phyloP scores from a whole-genome alignment of 1,140 invertebrate genomes.

The Drosophila obscura region DNA sequence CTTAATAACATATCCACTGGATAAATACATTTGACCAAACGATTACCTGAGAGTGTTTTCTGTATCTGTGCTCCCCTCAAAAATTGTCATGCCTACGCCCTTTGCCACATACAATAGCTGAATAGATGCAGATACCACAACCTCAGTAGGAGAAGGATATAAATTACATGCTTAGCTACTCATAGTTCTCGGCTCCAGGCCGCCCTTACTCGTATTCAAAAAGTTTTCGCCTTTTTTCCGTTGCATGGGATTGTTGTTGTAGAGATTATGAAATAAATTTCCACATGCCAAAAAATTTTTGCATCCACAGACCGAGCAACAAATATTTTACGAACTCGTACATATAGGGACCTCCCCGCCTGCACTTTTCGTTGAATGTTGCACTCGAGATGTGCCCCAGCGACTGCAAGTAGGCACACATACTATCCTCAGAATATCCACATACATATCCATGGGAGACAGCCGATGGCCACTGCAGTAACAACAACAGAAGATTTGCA shows the following conservation, averaged over 20 bases:
- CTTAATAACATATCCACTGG: no score
- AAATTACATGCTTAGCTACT: slow-evolving; percentile 62
- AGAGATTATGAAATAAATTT: slow-evolving; percentile 79
- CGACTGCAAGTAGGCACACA: slow-evolving; percentile 50
- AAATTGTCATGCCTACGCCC: slow-evolving; percentile 5
- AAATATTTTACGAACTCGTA: slow-evolving; percentile 19
- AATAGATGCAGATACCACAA: slow-evolving; percentile 44
- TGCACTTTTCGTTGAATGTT: slow-evolving; percentile 37
- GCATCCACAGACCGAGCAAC: slow-evolving; percentile 52
- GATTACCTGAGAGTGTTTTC: no score
- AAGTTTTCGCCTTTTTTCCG: slow-evolving; percentile 31
- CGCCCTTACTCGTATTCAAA: slow-evolving; percentile 30
- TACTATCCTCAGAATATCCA: background rate
- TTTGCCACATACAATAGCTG: slow-evolving; percentile 30
- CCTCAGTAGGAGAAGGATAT: slow-evolving; percentile 31
- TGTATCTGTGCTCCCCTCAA: background rate
- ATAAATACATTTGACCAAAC: no score
- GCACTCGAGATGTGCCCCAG: slow-evolving; percentile 66
- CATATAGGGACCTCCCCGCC: background rate
- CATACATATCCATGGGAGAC: background rate
- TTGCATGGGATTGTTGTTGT: slow-evolving; percentile 21
- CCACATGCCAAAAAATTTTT: slow-evolving; percentile 75
- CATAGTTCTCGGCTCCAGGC: slow-evolving; percentile 17
- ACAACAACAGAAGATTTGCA: slow-evolving; percentile 66
- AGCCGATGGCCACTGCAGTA: slow-evolving; percentile 42